Percentiles rank a stretch among this genome's conserved stretches.
These are phyloP conservation scores for Melanerpes aurifrons DNA, from an alignment of 2,113 vertebrate species.

Conservation along the genomic window DNA sequence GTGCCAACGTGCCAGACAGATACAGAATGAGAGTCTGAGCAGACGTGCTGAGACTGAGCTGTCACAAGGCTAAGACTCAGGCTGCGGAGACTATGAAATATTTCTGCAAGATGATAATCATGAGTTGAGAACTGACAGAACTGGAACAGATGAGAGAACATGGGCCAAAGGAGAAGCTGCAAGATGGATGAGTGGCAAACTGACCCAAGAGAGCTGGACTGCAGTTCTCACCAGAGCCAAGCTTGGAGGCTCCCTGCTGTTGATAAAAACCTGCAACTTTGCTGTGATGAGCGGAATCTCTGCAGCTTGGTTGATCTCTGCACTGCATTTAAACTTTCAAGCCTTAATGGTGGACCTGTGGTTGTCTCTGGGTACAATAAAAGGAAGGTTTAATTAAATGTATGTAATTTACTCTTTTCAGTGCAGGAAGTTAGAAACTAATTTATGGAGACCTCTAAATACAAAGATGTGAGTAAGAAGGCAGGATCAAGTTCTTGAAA, in stretches of 20 bases:
- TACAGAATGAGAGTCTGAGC: background rate
- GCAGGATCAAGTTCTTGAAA: background rate
- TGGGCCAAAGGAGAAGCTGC: background rate
- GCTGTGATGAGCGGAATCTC: background rate
- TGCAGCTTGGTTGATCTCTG: background rate
- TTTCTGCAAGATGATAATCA: background rate
- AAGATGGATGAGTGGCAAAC: background rate
- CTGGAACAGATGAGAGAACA: background rate
- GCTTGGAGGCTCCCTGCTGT: background rate
- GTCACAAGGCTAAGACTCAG: background rate
- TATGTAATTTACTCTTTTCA: background rate
- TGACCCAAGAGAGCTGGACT: background rate
- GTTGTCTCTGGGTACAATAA: background rate
- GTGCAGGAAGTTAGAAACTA: background rate
- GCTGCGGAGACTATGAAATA: background rate
- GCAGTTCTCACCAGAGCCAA: background rate
- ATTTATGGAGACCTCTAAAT: background rate
- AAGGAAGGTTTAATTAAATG: background rate
- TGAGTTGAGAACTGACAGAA: background rate
- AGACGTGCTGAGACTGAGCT: background rate
- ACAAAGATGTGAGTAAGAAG: background rate
- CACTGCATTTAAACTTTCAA: background rate
- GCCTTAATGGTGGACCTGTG: background rate
- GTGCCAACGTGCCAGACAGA: background rate
- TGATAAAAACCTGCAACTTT: background rate